These are phyloP conservation scores for Gasterosteus aculeatus DNA, from an alignment of 2,113 vertebrate genomes.

Conservation along the genomic window DNA sequence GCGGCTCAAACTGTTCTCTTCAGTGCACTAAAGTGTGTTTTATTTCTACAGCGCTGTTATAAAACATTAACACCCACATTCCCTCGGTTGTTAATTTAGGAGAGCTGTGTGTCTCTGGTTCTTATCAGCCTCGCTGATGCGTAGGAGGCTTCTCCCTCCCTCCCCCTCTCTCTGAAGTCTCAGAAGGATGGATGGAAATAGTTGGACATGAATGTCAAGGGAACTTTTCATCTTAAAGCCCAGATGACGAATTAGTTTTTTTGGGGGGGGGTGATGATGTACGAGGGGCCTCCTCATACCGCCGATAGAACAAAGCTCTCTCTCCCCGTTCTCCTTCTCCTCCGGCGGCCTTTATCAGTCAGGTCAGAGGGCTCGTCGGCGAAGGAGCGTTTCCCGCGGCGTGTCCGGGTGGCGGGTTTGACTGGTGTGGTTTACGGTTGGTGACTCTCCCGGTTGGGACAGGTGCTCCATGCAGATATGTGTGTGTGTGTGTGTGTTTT, in stretches of 20 bases:
- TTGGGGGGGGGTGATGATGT: constrained; percentile 53
- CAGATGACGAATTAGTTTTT: constrained; percentile 69
- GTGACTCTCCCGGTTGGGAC: constrained; percentile 55
- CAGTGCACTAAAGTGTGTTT: constrained; percentile 37
- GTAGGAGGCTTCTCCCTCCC: constrained; percentile 62
- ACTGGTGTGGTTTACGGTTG: constrained; percentile 56
- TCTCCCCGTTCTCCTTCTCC: constrained; percentile 8
- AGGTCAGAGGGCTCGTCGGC: constrained; percentile 5
- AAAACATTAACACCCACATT: constrained; percentile 34
- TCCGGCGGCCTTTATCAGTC: constrained; percentile 25
- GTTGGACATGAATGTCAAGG: constrained; percentile 68
- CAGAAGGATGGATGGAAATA: constrained; percentile 73
- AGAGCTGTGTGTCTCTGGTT: constrained; percentile 65
- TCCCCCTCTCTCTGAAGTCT: constrained; percentile 47
- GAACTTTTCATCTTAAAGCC: constrained; percentile 71
- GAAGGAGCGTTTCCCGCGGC: constrained; percentile 25
- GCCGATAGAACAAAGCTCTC: constrained; percentile 9
- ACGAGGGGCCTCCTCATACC: constrained; percentile 31
- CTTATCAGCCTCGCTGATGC: constrained; percentile 69
- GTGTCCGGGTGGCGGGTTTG: constrained; percentile 41
- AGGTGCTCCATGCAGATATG: constrained; percentile 70
- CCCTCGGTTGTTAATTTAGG: constrained; percentile 58
- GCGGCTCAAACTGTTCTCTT: constrained; percentile 34
- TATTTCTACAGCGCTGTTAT: constrained; percentile 38
- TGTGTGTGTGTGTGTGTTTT: constrained; percentile 22